Evolutionary conservation across 2,888 invertebrate genomes (phyloP), one percentile per base, ranked within the genome.

Genomic region (Xylophagus ater): DNA sequence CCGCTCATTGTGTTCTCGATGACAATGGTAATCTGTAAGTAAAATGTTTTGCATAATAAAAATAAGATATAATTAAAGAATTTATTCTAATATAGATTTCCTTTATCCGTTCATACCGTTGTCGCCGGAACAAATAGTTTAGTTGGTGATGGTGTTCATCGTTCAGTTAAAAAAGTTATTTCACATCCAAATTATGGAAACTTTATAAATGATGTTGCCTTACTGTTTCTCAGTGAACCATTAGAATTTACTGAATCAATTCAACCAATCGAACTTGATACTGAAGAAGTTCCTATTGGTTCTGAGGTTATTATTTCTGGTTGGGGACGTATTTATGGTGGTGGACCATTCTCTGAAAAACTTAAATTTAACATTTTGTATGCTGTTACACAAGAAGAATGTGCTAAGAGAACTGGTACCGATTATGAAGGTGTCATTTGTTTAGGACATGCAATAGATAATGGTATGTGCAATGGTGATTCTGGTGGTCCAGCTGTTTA

Each of bases 401-500:
- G 34, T 18, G 18, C 40, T 7, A 39, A 29, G 8, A 43, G 47
- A 2, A 43, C 49, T 18, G 36, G 49, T 1, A 36, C 24, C 3
- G 44, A 54, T 39, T 50, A 49, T 12, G 42, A 46, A 15, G 51
- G 56, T 4, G 41, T 53, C 4, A 47, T 62, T n/a, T 62, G 62
- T 32, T 49, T 62, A 45, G 43, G 42, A 4, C 56, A 58, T 32
- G 24, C 32, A 12, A 5, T 25, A 1, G 42, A 44, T 13, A 44
- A 54, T 45, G 62, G 62, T 6, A 58, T 54, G 18, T 62, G 63
- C 32, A 49, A 52, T 18, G 62, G 60, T 8, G 61, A 62, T 40
- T 60, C 60, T 3, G 63, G 62, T 21, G 61, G 63, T 8, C 61
- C 61, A n/a, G 59, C 58, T n/a, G 48, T 54, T 20, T 56, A 54